Base-by-base conservation (phyloP, 2,797 vertebrate genomes). In the Loriculus beryllinus region DNA sequence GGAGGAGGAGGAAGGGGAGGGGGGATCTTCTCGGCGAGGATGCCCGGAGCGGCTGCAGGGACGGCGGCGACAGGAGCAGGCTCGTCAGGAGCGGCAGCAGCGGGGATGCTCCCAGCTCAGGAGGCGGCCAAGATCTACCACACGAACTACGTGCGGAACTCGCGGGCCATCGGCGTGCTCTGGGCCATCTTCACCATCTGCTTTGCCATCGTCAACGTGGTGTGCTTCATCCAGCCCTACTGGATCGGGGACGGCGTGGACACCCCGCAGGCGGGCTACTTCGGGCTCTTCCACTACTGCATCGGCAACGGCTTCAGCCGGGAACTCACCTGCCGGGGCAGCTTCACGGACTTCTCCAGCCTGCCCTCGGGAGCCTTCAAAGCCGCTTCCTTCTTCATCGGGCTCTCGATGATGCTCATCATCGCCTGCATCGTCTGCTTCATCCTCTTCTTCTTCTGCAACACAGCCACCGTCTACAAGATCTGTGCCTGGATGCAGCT, bases 401-500 rank as follows among this genome's bases (percentile, higher is more conserved):
- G 99, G 60, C 98, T 99, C 97, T 99, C 99, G 97, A 99, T 99
- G 99, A 98, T 98, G 98, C 98, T 99, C 96, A 98, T 99, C 87
- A 98, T 99, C 96, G 97, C 98, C 96, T 99, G 99, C 97, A 99
- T 99, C 97, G 98, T 98, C 93, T 99, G 98, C 98, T 99, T 99
- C 97, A 98, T 98, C 70, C 99, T 99, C 97, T 99, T 99, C 98
- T 99, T 99, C 98, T 99, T 99, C 97, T 99, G 99, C 97, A 99
- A 99, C 98, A 99, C 99, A 77, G 99, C 99, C 97, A 99, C 99
- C 65, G 99, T 99, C 91, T 99, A 99, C 96, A 99, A 99, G 97
- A 99, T 99, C 97, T 99, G 99, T 84, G 99, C 99, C 96, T 99
- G 99, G 99, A 99, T 99, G 99, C 99, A 99, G 94, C 99, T 99